Evolutionary conservation across 1,140 invertebrate species (phyloP).

Genomic region (Linepithema humile): DNA sequence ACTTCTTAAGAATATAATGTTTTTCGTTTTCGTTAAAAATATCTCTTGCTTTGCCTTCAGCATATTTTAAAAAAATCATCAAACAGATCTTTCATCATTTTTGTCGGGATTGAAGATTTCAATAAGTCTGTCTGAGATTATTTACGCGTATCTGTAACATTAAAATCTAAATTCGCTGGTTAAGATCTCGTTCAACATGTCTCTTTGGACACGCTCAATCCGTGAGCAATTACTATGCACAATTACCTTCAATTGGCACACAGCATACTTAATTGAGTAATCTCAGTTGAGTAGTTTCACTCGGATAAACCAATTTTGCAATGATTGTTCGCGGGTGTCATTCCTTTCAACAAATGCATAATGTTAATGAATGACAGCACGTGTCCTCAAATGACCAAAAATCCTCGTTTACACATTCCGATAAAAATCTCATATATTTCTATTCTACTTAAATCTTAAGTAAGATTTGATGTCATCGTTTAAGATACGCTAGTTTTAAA

Average conservation of each 20-base stretch:
- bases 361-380: not conserved
- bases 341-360: not conserved
- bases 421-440: no score
- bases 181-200: not conserved
- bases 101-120: not conserved
- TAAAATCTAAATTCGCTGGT: constrained; percentile 1
- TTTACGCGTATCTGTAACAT: not conserved
- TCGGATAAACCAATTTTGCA: constrained; percentile 75
- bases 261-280: constrained; percentile 75
- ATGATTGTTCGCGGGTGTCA: constrained; percentile 44
- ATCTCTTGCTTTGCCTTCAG: not conserved
- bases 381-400: no score
- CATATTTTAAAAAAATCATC: not conserved
- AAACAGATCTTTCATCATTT: no score
- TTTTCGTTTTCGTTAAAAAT: no score
- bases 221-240: constrained; percentile 41
- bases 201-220: constrained; percentile 1
- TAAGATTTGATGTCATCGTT: no score
- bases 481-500: no score
- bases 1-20: no score
- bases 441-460: no score
- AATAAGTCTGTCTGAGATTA: no score
- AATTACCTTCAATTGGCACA: constrained; percentile 74
- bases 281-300: constrained; percentile 76
- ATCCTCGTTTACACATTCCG: no score